A percentile compares a stretch with the other conserved stretches of the same genome.
These are phyloP conservation scores for Hirudo medicinalis DNA, from an alignment of 1,140 invertebrate species.

Conservation along the genomic window DNA sequence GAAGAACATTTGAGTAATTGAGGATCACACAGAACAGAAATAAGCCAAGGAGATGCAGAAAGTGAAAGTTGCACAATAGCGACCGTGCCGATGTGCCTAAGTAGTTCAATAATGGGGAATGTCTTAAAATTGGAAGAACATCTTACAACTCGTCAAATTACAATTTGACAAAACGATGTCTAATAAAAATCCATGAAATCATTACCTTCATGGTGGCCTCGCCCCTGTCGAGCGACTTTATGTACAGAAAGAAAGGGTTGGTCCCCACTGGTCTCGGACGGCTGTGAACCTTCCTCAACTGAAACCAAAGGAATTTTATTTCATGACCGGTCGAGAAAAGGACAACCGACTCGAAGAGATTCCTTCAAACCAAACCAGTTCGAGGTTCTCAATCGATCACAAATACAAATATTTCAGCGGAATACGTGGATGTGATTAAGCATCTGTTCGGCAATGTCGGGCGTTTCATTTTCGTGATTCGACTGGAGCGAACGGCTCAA, in stretches of 20 bases:
- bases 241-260: slow-evolving; percentile 8
- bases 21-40: neutral
- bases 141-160: neutral
- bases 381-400: too few relatives aligned
- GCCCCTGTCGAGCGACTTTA: slow-evolving; percentile 9
- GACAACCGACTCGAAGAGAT: too few relatives aligned
- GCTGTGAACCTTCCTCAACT: neutral
- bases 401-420: too few relatives aligned
- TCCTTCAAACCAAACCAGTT: too few relatives aligned
- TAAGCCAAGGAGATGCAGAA: too few relatives aligned
- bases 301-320: neutral
- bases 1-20: neutral
- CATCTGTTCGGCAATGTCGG: too few relatives aligned
- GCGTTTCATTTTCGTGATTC: too few relatives aligned
- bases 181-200: neutral
- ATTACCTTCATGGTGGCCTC: slow-evolving; percentile 5
- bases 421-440: too few relatives aligned
- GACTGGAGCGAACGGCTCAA: too few relatives aligned
- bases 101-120: neutral
- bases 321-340: neutral
- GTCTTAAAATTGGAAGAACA: neutral
- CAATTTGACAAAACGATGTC: neutral
- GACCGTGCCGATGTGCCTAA: too few relatives aligned
- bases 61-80: neutral
- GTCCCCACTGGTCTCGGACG: neutral